Percentiles rank a stretch among this genome's conserved stretches.
phyloP scores from a whole-genome alignment of 2,797 vertebrate genomes.

The Cuculus canorus region DNA sequence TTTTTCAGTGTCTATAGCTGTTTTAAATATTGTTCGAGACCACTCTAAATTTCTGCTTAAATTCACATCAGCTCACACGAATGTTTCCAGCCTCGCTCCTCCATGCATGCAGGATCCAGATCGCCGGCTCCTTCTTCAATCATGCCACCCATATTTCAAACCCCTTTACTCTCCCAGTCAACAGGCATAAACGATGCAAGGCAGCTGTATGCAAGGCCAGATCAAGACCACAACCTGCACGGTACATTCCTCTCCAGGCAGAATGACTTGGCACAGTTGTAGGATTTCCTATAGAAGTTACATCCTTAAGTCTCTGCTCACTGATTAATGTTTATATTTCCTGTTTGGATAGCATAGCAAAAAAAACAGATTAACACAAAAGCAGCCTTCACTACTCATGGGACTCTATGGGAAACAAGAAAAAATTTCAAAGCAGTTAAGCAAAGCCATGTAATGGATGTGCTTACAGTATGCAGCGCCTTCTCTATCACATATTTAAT shows the following conservation, averaged over 20 bases:
- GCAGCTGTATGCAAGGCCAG: fast-evolving
- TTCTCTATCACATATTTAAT: background rate
- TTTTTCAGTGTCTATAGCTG: background rate
- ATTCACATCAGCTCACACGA: background rate
- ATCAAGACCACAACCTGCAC: background rate
- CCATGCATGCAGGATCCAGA: background rate
- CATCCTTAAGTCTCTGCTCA: slow-evolving; percentile 6
- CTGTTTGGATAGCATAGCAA: slow-evolving; percentile 36
- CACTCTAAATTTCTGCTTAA: background rate
- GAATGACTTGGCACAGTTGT: background rate
- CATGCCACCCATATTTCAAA: background rate
- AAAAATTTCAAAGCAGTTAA: background rate
- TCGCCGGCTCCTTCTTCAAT: background rate
- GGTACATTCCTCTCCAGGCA: background rate
- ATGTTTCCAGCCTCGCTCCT: background rate
- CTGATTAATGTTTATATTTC: slow-evolving; percentile 62
- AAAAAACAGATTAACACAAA: background rate
- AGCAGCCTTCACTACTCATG: background rate
- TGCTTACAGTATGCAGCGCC: background rate
- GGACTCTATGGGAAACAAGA: background rate
- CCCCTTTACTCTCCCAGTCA: background rate
- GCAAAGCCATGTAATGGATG: background rate
- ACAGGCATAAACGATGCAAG: background rate
- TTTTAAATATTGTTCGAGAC: background rate
- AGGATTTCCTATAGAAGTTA: slow-evolving; percentile 65